Percentiles rank a stretch among this genome's conserved stretches.
These are phyloP conservation scores for Nicator chloris DNA, from an alignment of 2,113 vertebrate genomes.

Conservation along the genomic window DNA sequence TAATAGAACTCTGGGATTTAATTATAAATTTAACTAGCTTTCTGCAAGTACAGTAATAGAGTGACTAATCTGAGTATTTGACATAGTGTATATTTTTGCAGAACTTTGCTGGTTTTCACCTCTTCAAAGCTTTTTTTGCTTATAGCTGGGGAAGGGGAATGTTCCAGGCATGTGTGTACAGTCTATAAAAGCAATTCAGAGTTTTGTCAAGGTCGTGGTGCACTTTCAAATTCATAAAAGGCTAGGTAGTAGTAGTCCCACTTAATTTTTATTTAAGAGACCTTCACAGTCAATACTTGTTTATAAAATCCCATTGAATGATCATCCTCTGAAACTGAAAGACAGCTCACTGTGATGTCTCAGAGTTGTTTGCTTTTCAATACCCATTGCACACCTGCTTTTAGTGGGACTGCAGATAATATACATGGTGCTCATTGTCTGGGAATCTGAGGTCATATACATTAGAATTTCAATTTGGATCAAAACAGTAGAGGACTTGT, in stretches of 20 bases:
- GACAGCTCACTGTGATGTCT: not conserved
- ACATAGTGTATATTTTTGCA: not conserved
- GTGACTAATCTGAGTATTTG: not conserved
- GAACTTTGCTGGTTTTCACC: not conserved
- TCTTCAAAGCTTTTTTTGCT: not conserved
- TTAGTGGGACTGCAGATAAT: not conserved
- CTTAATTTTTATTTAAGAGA: not conserved
- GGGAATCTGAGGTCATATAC: not conserved
- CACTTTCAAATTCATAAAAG: not conserved
- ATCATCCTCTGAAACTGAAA: not conserved
- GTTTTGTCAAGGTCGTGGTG: not conserved
- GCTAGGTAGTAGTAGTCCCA: not conserved
- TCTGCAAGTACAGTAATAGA: not conserved
- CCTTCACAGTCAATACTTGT: not conserved
- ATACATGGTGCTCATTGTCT: not conserved
- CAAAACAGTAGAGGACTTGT: not conserved
- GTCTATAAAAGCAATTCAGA: not conserved
- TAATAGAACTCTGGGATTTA: not conserved
- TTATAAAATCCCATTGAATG: not conserved
- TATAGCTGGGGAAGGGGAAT: not conserved
- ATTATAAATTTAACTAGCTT: not conserved
- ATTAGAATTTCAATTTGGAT: not conserved
- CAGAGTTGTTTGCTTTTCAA: not conserved
- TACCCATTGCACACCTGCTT: not conserved
- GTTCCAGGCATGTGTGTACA: not conserved